Evolutionary conservation across 2,113 vertebrate species (phyloP).

Genomic region (Lagopus muta): DNA sequence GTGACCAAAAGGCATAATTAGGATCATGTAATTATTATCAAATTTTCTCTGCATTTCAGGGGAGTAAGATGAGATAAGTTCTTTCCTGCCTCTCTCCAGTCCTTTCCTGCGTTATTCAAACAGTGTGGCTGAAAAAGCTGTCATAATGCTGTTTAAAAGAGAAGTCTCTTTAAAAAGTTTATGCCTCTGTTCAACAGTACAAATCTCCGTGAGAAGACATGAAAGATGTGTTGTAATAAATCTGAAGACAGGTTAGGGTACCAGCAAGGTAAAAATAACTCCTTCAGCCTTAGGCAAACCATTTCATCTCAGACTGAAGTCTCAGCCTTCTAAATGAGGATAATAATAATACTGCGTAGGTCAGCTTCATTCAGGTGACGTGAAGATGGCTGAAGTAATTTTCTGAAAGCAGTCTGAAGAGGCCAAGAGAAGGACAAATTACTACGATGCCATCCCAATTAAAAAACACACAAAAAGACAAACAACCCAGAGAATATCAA

Average conservation of each 20-base stretch:
- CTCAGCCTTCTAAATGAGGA: not conserved
- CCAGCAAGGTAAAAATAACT: not conserved
- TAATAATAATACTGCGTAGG: not conserved
- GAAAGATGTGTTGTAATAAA: not conserved
- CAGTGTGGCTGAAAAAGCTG: slow-evolving; percentile 18
- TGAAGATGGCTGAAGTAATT: not conserved
- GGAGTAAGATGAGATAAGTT: slow-evolving; percentile 39
- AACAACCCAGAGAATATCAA: not conserved
- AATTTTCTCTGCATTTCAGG: slow-evolving; percentile 8
- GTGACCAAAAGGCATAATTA: slow-evolving; percentile 32
- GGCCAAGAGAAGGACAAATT: not conserved
- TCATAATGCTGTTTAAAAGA: slow-evolving; percentile 12
- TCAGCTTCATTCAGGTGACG: not conserved
- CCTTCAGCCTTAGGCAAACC: not conserved
- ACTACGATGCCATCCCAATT: not conserved
- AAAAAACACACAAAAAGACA: not conserved
- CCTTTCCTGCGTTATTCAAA: slow-evolving; percentile 50
- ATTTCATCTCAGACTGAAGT: slow-evolving; percentile 12
- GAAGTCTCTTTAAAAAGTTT: slow-evolving; percentile 29
- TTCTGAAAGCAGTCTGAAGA: not conserved
- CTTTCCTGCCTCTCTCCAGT: slow-evolving; percentile 31
- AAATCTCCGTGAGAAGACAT: not conserved
- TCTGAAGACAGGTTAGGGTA: not conserved
- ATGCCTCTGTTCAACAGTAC: slow-evolving; percentile 17
- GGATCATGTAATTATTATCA: not conserved